Percentiles rank a stretch among this genome's conserved stretches.
phyloP scores from a whole-genome alignment of 2,888 invertebrate genomes.

The Neoitamus cyanurus region DNA sequence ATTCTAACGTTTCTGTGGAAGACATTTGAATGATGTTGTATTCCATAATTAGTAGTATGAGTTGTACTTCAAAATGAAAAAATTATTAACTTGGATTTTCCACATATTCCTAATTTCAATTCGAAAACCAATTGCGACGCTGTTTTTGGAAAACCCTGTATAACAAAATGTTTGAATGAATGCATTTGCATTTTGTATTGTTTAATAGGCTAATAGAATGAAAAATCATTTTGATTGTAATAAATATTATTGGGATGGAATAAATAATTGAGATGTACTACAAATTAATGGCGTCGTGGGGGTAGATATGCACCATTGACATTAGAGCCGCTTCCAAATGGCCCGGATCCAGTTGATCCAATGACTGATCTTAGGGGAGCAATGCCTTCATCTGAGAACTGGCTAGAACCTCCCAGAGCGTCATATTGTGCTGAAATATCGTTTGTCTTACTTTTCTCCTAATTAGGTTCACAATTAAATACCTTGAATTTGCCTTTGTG shows the following conservation, averaged over 20 bases:
- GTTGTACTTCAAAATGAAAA: too few relatives aligned
- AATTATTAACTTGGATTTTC: too few relatives aligned
- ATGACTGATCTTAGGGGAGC: constrained; percentile 14
- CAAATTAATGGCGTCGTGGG: neutral
- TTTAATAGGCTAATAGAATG: neutral
- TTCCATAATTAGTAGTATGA: too few relatives aligned
- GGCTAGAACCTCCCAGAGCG: constrained; percentile 19
- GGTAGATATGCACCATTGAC: neutral
- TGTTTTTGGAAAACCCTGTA: too few relatives aligned
- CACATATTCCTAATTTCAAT: too few relatives aligned
- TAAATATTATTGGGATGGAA: neutral
- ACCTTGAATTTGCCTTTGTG: constrained; percentile 63
- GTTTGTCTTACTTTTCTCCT: neutral
- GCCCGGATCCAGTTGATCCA: neutral
- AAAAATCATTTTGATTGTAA: neutral
- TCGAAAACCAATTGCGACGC: too few relatives aligned
- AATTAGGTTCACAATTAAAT: neutral
- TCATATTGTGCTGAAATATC: constrained; percentile 17
- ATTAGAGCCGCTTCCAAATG: constrained; percentile 8
- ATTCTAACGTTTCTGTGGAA: too few relatives aligned
- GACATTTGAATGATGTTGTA: too few relatives aligned
- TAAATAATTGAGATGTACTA: neutral
- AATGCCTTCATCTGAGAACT: constrained; percentile 28
- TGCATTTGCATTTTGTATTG: neutral
- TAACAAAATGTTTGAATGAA: neutral